These are phyloP conservation scores for Heliconius sara DNA, from an alignment of 2,888 invertebrate species.

Conservation along the genomic window DNA sequence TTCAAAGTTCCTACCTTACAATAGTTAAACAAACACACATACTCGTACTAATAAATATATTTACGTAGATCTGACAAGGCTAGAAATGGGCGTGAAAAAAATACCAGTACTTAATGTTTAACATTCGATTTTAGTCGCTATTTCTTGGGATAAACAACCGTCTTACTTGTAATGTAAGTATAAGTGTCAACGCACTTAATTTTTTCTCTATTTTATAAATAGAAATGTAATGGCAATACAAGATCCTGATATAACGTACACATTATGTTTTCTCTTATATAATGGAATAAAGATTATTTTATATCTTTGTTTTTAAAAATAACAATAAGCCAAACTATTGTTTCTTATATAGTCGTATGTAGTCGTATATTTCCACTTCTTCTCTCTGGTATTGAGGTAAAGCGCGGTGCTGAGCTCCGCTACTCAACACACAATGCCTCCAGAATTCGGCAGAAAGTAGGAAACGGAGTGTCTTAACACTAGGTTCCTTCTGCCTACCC, in stretches of 20 bases:
- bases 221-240: not conserved
- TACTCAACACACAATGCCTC: too few relatives aligned
- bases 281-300: too few relatives aligned
- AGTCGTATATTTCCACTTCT: too few relatives aligned
- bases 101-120: not conserved
- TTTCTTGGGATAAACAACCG: slow-evolving; percentile 28
- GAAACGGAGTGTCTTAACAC: too few relatives aligned
- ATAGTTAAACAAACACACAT: not conserved
- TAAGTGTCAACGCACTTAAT: slow-evolving; percentile 27
- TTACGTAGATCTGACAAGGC: not conserved
- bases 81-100: slow-evolving; percentile 1
- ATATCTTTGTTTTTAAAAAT: too few relatives aligned
- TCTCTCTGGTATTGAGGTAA: too few relatives aligned
- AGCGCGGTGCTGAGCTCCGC: too few relatives aligned
- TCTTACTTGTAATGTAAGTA: slow-evolving; percentile 13
- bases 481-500: too few relatives aligned
- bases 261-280: too few relatives aligned
- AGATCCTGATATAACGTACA: not conserved
- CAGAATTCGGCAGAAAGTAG: too few relatives aligned
- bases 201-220: slow-evolving; percentile 19
- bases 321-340: too few relatives aligned
- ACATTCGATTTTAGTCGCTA: not conserved
- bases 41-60: not conserved
- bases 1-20: not conserved
- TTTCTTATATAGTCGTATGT: too few relatives aligned